Base-by-base conservation (phyloP, 2,797 vertebrate species). In the Falco novaeseelandiae region DNA sequence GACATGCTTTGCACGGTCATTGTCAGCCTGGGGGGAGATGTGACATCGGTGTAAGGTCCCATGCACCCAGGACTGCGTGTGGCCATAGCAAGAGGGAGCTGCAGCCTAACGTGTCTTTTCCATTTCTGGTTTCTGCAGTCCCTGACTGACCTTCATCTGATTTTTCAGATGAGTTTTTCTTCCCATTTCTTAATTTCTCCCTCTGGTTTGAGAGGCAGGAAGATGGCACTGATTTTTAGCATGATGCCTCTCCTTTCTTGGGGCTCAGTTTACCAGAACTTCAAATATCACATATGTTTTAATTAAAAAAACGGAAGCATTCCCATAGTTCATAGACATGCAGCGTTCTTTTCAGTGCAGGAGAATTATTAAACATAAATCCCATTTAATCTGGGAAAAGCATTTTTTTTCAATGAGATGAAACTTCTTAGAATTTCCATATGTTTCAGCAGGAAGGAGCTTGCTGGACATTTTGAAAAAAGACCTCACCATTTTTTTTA, bases 1-100 rank as follows among this genome's bases (percentile, higher is more conserved):
- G 27, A 54, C 23, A 15, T 0, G 1, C 27, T 40, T 36, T 27
- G 80, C 58, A 29, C 11, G 7, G 34, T 29, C 18, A 0, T 23
- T 32, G 42, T 52, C 61, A 11, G 36, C 29, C 29, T n/a, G 30
- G 44, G 71, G 59, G n/a, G 38, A 36, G 52, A 7, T n/a, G 34
- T 32, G 52, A 30, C 59, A 32, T 15, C 1, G 0, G 11, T 11
- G 12, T 18, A 20, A 36, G 34, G 34, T 10, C 65, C 70, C 65
- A 23, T 25, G 27, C 8, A 34, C 29, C 14, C 61, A 8, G 48
- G 32, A 17, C 51, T 25, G 11, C 21, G 21, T 27, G 44, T 1
- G 4, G 57, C 58, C 51, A 13, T 30, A n/a, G 63, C 32, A 40
- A 25, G 66, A 55, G 40, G 34, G 58, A 59, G 34, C 59, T 32